Conservation (phyloP, 2,797 vertebrate genomes). For the Sebastiscus albofasciatus region DNA sequence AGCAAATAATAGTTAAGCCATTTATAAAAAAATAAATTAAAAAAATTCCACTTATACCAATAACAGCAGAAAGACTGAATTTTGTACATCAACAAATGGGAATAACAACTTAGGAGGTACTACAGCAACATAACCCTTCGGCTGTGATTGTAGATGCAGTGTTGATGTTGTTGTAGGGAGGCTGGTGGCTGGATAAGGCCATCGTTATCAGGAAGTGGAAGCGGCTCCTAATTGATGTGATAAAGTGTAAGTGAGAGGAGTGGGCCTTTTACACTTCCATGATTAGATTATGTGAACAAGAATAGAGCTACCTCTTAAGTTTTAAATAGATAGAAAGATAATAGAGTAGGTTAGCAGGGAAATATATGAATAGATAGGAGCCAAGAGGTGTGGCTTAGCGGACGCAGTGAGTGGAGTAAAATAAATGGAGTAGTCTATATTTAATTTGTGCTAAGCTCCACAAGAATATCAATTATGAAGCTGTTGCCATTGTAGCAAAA, state of each 20-base stretch:
- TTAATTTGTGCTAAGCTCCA: not conserved
- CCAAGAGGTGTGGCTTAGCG: not conserved
- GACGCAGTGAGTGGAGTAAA: not conserved
- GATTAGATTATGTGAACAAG: constrained; percentile 2
- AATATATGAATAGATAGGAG: not conserved
- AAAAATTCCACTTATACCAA: not conserved
- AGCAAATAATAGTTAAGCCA: not conserved
- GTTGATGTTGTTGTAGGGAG: not conserved
- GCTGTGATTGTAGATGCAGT: not conserved
- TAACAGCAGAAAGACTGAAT: not conserved
- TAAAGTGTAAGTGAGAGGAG: constrained; percentile 11
- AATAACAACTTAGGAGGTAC: not conserved
- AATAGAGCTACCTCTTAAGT: not conserved
- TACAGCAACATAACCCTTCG: too few species aligned
- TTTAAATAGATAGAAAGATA: not conserved
- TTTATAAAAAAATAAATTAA: not conserved
- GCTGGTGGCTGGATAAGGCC: not conserved
- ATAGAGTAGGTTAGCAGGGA: not conserved
- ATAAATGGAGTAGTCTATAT: constrained; percentile 1
- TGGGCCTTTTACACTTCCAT: not conserved
- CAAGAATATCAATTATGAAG: not conserved
- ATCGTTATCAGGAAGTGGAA: not conserved
- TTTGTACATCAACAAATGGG: not conserved
- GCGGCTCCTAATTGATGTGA: constrained; percentile 11
- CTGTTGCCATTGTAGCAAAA: not conserved